Conservation (phyloP, 2,113 vertebrate species). For the Ancistrus triradiatus region DNA sequence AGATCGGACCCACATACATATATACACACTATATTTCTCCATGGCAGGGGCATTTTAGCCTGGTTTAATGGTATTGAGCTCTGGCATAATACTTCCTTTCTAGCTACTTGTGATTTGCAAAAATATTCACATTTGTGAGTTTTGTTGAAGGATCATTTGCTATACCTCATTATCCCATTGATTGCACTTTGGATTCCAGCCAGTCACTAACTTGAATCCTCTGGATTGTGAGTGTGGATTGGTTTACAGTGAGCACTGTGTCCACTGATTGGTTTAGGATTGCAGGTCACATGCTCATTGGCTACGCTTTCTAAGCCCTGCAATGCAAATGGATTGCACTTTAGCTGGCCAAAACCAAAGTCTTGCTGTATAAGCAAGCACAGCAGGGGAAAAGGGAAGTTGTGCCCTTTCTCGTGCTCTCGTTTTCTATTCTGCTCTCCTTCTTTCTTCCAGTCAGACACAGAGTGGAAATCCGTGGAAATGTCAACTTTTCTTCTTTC, state of each 20-base stretch:
- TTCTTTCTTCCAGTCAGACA: not conserved
- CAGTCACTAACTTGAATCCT: conserved; percentile 7
- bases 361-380: conserved; percentile 12
- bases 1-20: conserved; percentile 18
- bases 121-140: not conserved
- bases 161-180: conserved; percentile 23
- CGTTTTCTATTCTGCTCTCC: conserved; percentile 23
- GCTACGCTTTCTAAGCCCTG: conserved; percentile 20
- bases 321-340: conserved; percentile 12
- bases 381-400: conserved; percentile 15
- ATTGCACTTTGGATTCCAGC: conserved; percentile 24
- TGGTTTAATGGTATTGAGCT: conserved; percentile 32
- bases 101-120: conserved; percentile 12
- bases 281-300: conserved; percentile 29
- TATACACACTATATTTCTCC: not conserved
- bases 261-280: conserved; percentile 34
- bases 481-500: conserved; percentile 16
- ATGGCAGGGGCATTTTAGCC: conserved; percentile 21
- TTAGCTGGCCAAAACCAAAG: conserved; percentile 22
- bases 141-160: conserved; percentile 12
- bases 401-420: conserved; percentile 15
- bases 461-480: conserved; percentile 9
- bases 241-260: conserved; percentile 23
- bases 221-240: conserved; percentile 24
- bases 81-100: conserved; percentile 6